A percentile compares a stretch with the other conserved stretches of the same genome.
Evolutionary conservation across 2,888 invertebrate genomes (phyloP).

Genomic region (Acleris sparsana): DNA sequence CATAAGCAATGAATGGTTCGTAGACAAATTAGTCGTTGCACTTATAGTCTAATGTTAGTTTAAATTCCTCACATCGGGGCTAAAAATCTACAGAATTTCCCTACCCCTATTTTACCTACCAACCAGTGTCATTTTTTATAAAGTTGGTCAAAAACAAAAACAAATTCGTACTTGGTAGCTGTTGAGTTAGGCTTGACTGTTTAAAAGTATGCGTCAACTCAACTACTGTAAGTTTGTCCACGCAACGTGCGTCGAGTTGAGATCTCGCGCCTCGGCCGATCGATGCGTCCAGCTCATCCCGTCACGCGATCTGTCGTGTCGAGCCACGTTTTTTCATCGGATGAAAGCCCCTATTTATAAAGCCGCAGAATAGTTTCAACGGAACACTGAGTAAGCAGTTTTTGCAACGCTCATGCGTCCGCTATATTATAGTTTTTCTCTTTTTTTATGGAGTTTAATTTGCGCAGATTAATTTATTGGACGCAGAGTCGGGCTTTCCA

Average conservation of each 20-base stretch:
- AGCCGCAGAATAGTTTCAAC: slow-evolving; percentile 71
- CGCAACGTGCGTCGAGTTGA: slow-evolving; percentile 37
- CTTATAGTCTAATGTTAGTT: too few relatives aligned
- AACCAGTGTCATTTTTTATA: too few relatives aligned
- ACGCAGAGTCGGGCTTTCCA: neutral
- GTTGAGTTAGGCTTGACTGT: too few relatives aligned
- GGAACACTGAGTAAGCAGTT: slow-evolving; percentile 68
- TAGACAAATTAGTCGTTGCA: too few relatives aligned
- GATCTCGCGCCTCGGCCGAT: slow-evolving; percentile 47
- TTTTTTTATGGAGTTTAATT: slow-evolving; percentile 24
- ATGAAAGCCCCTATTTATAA: slow-evolving; percentile 76
- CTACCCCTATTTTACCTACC: too few relatives aligned
- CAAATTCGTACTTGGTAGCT: too few relatives aligned
- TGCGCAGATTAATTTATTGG: slow-evolving; percentile 2
- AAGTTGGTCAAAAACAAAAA: too few relatives aligned
- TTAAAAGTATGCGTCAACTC: too few relatives aligned
- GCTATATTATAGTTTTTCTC: slow-evolving; percentile 50
- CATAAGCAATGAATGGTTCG: too few relatives aligned
- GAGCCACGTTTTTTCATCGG: slow-evolving; percentile 67
- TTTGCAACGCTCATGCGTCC: slow-evolving; percentile 60
- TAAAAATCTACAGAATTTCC: too few relatives aligned
- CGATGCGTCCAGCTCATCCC: slow-evolving; percentile 59
- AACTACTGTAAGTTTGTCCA: neutral
- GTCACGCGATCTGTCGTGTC: slow-evolving; percentile 76
- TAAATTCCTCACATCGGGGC: too few relatives aligned